Evolutionary conservation across 2,888 invertebrate species (phyloP).

Genomic region (Byasa hedistus): DNA sequence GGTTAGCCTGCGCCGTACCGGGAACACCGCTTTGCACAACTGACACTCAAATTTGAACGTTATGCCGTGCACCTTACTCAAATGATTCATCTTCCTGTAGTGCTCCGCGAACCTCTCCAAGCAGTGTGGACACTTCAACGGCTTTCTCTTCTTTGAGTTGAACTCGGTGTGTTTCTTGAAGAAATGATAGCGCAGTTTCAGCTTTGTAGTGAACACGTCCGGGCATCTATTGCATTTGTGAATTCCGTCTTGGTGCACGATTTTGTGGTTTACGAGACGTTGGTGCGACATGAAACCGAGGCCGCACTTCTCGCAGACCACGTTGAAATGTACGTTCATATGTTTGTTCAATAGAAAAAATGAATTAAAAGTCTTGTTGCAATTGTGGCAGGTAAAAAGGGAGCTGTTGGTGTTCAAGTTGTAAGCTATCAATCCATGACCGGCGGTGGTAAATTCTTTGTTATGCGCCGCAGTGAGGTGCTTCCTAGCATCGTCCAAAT

Average conservation of each 20-base stretch:
- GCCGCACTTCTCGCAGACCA: slow-evolving; percentile 72
- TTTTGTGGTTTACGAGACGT: slow-evolving; percentile 62
- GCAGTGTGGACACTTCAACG: slow-evolving; percentile 70
- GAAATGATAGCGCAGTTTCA: slow-evolving; percentile 65
- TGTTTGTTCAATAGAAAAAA: slow-evolving; percentile 69
- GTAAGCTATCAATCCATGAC: slow-evolving; percentile 70
- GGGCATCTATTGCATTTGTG: slow-evolving; percentile 67
- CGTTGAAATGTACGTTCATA: slow-evolving; percentile 72
- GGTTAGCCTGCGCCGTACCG: slow-evolving; percentile 63
- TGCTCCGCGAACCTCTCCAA: slow-evolving; percentile 70
- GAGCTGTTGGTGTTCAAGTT: slow-evolving; percentile 57
- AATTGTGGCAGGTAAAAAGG: slow-evolving; percentile 61
- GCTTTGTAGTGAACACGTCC: slow-evolving; percentile 62
- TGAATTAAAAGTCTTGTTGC: slow-evolving; percentile 64
- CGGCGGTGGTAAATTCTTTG: slow-evolving; percentile 68
- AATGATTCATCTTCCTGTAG: slow-evolving; percentile 69
- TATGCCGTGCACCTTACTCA: slow-evolving; percentile 67
- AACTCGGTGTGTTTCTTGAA: slow-evolving; percentile 65
- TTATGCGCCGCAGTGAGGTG: slow-evolving; percentile 58
- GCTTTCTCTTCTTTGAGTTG: slow-evolving; percentile 62
- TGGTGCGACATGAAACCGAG: slow-evolving; percentile 71
- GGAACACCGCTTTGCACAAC: slow-evolving; percentile 57
- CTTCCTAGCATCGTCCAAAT: slow-evolving; percentile 62
- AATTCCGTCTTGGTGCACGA: slow-evolving; percentile 65
- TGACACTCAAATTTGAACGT: slow-evolving; percentile 65